Base-by-base conservation (phyloP, 2,888 invertebrate genomes). In the Eurytoma californica region DNA sequence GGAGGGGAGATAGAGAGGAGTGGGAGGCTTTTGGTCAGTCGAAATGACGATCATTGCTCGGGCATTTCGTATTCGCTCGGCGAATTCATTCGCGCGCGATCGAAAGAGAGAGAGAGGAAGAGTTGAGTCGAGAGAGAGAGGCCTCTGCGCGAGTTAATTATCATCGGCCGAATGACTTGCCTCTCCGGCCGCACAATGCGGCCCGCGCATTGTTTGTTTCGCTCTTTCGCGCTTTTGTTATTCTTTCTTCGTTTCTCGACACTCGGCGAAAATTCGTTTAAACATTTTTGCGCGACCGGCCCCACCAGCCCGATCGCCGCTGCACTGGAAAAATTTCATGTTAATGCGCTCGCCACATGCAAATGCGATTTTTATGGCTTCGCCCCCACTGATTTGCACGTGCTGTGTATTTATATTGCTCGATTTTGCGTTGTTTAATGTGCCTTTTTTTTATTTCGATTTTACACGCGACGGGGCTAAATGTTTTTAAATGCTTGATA, bases 81-180 rank as follows among this genome's bases (percentile, higher is more conserved):
- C 72, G 82, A 82, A 81, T 74, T 82, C 81, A 79, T 78, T 78
- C 82, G 82, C 80, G 79, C 72, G 77, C 70, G 80, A 16, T 14
- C 53, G 39, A 39, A 39, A 39, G 39, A 39, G 39, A 7, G 3
- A 39, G 39, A 39, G 39, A 39, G 39, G n/a, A n/a, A n/a, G n/a
- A n/a, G n/a, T n/a, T n/a, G n/a, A n/a, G n/a, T n/a, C n/a, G n/a
- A 39, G 39, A 28, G 30, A 18, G 7, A 9, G 3, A 58, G 58
- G 14, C 53, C 68, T 16, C 18, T 14, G 77, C 61, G 39, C 82
- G 80, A 83, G 85, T 86, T 86, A 85, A 86, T 87, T 85, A 86
- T 85, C 84, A 80, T 82, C 83, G 79, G 78, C 58, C 81, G 83
- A 81, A 80, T 82, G 82, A 84, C 83, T 83, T 82, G 82, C 78